Evolutionary conservation across 2,797 vertebrate genomes (phyloP).

Genomic region (Botia almorhae): DNA sequence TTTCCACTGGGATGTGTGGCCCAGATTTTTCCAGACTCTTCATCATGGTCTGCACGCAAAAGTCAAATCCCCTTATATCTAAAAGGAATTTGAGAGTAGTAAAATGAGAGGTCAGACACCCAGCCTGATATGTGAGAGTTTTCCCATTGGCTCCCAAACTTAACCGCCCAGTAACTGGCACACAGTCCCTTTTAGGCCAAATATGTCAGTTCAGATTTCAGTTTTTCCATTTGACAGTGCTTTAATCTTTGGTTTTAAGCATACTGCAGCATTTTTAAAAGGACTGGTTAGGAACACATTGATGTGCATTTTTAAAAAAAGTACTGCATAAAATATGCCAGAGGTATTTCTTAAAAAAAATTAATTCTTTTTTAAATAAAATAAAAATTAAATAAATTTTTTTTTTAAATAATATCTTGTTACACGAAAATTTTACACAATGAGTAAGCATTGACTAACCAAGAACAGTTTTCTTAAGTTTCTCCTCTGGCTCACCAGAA

Average conservation of each 20-base stretch:
- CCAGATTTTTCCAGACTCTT: conserved; percentile 69
- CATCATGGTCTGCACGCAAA: conserved; percentile 64
- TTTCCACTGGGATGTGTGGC: conserved; percentile 60
- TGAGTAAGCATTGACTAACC: neutral
- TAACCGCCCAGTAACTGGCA: conserved; percentile 45
- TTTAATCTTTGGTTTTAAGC: conserved; percentile 52
- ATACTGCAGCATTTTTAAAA: conserved; percentile 29
- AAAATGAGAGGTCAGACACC: conserved; percentile 58
- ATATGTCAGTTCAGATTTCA: conserved; percentile 55
- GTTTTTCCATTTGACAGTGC: conserved; percentile 42
- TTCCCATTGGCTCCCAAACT: conserved; percentile 48
- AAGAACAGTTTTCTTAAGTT: neutral
- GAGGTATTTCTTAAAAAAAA: conserved; percentile 6
- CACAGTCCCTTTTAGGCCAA: conserved; percentile 48
- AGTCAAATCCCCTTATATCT: conserved; percentile 66
- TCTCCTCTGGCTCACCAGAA: neutral
- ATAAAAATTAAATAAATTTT: neutral
- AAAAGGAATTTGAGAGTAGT: conserved; percentile 59
- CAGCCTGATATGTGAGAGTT: conserved; percentile 53
- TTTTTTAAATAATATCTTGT: conserved; percentile 10
- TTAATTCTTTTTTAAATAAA: too few species aligned
- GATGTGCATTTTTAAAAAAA: conserved; percentile 46
- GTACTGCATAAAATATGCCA: conserved; percentile 18
- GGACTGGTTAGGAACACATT: conserved; percentile 44
- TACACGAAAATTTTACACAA: neutral